These are phyloP conservation scores for Anadara kagoshimensis DNA, from an alignment of 1,140 invertebrate species.

Conservation along the genomic window DNA sequence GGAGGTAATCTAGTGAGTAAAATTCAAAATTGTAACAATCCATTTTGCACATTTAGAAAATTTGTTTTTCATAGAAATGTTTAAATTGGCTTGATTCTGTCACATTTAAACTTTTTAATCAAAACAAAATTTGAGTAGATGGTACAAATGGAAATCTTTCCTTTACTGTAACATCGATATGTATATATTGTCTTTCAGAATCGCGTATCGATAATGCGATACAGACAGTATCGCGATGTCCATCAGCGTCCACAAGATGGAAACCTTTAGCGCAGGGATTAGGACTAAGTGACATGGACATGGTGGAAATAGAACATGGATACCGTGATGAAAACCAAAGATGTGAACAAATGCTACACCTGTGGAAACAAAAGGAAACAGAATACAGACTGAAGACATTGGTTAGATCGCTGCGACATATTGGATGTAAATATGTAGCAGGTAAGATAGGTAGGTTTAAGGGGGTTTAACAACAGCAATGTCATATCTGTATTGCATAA, in stretches of 20 bases:
- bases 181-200: neutral
- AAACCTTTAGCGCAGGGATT: constrained; percentile 3
- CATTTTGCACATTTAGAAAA: no score
- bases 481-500: no score
- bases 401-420: neutral
- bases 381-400: neutral
- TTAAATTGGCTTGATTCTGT: no score
- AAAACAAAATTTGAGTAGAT: no score
- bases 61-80: no score
- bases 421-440: constrained; percentile 28
- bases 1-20: no score
- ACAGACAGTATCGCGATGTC: neutral
- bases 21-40: no score
- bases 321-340: neutral
- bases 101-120: no score
- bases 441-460: neutral
- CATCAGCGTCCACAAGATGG: neutral
- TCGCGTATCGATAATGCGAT: neutral
- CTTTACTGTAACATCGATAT: no score
- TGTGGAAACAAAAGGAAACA: neutral
- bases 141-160: no score
- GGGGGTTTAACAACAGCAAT: no score
- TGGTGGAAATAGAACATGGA: neutral
- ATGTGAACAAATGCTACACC: constrained; percentile 2
- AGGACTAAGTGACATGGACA: neutral